phyloP scores from a whole-genome alignment of 2,888 invertebrate species.

The Biston betularia region DNA sequence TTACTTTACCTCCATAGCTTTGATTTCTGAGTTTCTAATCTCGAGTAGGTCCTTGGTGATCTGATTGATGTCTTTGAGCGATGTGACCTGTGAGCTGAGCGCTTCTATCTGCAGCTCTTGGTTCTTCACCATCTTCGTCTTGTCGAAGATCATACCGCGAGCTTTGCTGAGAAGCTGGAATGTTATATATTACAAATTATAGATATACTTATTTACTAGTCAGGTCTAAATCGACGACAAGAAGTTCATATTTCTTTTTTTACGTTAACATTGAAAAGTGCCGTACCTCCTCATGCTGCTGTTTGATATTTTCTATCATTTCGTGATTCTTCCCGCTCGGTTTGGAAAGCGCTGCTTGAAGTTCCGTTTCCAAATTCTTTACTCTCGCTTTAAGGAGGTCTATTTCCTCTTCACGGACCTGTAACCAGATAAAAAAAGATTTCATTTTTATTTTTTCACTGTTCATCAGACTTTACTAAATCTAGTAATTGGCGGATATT shows the following conservation, averaged over 20 bases:
- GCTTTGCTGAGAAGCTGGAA: constrained; percentile 88
- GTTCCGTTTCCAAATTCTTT: constrained; percentile 77
- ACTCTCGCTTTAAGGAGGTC: constrained; percentile 81
- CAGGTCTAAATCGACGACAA: no score
- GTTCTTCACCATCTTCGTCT: constrained; percentile 91
- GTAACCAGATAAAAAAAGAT: constrained; percentile 5
- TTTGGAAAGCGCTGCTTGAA: constrained; percentile 77
- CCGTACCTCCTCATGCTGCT: constrained; percentile 79
- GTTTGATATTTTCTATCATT: constrained; percentile 80
- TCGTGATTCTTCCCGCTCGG: constrained; percentile 82
- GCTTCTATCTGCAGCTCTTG: constrained; percentile 93
- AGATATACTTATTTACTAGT: neutral
- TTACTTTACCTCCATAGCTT: constrained; percentile 88
- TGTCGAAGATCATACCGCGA: constrained; percentile 90
- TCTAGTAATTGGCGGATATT: no score
- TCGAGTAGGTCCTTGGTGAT: constrained; percentile 93
- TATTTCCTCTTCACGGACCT: constrained; percentile 85
- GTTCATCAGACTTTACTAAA: neutral
- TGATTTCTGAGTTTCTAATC: constrained; percentile 92
- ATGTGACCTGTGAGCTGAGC: constrained; percentile 89
- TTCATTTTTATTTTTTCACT: neutral
- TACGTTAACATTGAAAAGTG: neutral
- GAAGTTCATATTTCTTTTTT: neutral
- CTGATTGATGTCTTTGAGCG: constrained; percentile 92
- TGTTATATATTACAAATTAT: constrained; percentile 10